These are phyloP conservation scores for Siniperca chuatsi DNA, from an alignment of 2,113 vertebrate genomes.

Conservation along the genomic window DNA sequence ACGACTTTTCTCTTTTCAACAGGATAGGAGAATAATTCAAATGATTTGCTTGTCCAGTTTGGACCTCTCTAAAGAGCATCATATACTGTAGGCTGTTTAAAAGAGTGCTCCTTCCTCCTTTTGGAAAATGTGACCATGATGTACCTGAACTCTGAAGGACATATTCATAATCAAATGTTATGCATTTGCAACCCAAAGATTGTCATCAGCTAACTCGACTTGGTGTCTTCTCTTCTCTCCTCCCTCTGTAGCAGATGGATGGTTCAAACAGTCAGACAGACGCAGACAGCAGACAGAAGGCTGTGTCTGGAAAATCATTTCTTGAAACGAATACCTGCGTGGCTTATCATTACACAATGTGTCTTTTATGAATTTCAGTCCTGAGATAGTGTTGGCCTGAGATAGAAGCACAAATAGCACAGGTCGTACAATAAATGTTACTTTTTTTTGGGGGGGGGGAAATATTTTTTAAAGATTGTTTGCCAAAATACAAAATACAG, in stretches of 20 bases:
- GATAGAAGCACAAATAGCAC: not conserved
- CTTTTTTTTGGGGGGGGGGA: not conserved
- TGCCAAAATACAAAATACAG: not conserved
- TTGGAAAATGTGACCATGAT: not conserved
- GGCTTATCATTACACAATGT: not conserved
- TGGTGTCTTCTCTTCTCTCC: constrained; percentile 31
- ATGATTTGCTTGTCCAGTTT: not conserved
- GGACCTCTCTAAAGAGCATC: not conserved
- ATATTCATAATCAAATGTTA: not conserved
- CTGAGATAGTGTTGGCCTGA: constrained; percentile 8
- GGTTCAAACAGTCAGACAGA: constrained; percentile 61
- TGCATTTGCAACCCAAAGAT: constrained; percentile 42
- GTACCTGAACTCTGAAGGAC: not conserved
- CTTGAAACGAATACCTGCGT: constrained; percentile 48
- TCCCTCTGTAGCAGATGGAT: constrained; percentile 60
- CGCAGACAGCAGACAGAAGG: constrained; percentile 53
- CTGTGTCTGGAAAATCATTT: constrained; percentile 66
- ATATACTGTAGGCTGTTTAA: not conserved
- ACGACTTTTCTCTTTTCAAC: not conserved
- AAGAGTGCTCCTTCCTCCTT: not conserved
- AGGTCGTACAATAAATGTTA: not conserved
- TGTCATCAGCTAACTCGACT: constrained; percentile 38
- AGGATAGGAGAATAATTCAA: not conserved
- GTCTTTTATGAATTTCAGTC: constrained; percentile 18
- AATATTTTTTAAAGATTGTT: too few species aligned